Conservation (phyloP, 2,888 invertebrate genomes). For the Acanthococcus lagerstroemiae region DNA sequence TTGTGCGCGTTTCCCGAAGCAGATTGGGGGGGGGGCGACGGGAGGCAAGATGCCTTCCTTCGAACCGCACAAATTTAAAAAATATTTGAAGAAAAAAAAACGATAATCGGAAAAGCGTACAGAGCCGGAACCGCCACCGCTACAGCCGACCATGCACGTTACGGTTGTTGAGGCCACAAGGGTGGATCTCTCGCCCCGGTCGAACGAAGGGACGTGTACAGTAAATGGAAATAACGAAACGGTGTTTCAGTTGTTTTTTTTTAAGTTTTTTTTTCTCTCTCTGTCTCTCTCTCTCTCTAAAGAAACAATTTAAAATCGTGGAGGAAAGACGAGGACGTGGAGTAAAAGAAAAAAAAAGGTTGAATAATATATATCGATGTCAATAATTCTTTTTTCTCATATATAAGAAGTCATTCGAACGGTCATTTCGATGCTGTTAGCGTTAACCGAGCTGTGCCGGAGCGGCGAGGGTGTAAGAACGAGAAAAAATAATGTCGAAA, state of each 20-base stretch:
- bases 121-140: no score
- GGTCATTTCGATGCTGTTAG: constrained; percentile 24
- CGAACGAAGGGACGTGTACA: background rate
- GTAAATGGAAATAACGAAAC: constrained; percentile 3
- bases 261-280: no score
- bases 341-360: background rate
- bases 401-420: constrained; percentile 23
- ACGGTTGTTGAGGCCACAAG: background rate
- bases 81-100: constrained; percentile 7
- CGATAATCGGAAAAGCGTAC: background rate
- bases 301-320: constrained; percentile 18
- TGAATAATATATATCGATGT: constrained; percentile 20
- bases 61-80: background rate
- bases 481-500: constrained; percentile 14
- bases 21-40: background rate
- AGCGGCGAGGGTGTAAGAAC: background rate
- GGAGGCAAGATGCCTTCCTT: no score
- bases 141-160: no score
- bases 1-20: background rate
- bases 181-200: background rate
- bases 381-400: constrained; percentile 18
- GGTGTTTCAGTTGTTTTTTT: background rate
- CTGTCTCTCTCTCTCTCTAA: background rate
- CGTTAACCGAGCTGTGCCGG: background rate
- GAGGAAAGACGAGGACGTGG: background rate